Evolutionary conservation across 2,113 vertebrate species (phyloP).

Genomic region (Machaerirhynchus nigripectus): DNA sequence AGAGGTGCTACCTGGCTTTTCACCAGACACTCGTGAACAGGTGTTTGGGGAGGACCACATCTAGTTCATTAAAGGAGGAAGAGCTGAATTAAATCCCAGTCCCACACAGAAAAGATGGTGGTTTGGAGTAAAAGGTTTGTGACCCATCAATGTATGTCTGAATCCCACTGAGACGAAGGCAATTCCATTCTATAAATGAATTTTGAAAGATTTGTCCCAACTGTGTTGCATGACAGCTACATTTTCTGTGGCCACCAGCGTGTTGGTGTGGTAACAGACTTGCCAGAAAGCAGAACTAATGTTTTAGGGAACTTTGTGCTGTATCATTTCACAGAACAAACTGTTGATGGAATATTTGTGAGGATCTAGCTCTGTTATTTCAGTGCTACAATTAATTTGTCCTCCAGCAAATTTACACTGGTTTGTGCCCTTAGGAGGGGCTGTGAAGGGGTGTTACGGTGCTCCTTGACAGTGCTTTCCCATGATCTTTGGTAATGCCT

Average conservation of each 20-base stretch:
- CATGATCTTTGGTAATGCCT: not conserved
- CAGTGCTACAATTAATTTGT: not conserved
- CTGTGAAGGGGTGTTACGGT: not conserved
- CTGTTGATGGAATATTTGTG: too few relatives aligned
- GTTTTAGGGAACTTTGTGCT: not conserved
- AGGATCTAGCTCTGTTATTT: not conserved
- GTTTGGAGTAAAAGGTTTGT: not conserved
- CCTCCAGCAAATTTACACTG: not conserved
- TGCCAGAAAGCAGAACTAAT: not conserved
- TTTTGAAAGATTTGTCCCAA: not conserved
- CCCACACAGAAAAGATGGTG: not conserved
- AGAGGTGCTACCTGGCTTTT: not conserved
- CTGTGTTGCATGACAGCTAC: fast-evolving
- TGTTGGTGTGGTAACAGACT: not conserved
- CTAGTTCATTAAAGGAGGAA: not conserved
- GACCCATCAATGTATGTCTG: not conserved
- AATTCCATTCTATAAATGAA: not conserved
- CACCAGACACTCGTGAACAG: fast-evolving
- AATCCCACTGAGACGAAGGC: not conserved
- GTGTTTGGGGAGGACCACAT: not conserved
- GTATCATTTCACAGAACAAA: not conserved
- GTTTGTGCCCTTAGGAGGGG: not conserved
- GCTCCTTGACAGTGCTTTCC: not conserved
- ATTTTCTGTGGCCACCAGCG: not conserved
- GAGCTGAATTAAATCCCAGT: not conserved